Evolutionary conservation across 2,888 invertebrate species (phyloP).

Genomic region (Aporophyla lueneburgensis): DNA sequence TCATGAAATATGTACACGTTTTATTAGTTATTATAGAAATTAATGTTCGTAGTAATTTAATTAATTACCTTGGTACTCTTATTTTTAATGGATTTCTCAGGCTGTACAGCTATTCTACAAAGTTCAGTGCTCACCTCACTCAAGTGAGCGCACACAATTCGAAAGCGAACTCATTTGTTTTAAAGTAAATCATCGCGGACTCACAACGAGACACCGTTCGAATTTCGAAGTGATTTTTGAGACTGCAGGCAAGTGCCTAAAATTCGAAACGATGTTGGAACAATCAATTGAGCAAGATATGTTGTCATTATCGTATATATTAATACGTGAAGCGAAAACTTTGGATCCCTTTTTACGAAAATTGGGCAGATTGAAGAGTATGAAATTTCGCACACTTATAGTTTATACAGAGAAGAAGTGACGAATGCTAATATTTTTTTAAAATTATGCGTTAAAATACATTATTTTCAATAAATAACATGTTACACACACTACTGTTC

Average conservation of each 20-base stretch:
- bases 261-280: not conserved
- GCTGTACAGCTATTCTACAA: not conserved
- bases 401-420: no score
- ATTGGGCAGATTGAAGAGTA: no score
- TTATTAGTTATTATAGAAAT: conserved; percentile 45
- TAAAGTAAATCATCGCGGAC: not conserved
- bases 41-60: conserved; percentile 12
- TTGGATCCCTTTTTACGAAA: no score
- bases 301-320: no score
- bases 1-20: conserved; percentile 52
- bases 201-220: not conserved
- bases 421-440: no score
- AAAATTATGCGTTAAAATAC: no score
- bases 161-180: conserved; percentile 1
- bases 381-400: no score
- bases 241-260: no score
- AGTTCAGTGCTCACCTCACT: not conserved
- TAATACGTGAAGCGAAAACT: no score
- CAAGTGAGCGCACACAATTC: not conserved
- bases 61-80: not conserved
- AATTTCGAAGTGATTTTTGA: not conserved
- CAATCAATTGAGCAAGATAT: not conserved
- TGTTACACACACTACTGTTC: no score
- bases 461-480: no score
- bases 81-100: conserved; percentile 15